These are phyloP conservation scores for Mobula birostris DNA, from an alignment of 2,113 vertebrate genomes.

Conservation along the genomic window DNA sequence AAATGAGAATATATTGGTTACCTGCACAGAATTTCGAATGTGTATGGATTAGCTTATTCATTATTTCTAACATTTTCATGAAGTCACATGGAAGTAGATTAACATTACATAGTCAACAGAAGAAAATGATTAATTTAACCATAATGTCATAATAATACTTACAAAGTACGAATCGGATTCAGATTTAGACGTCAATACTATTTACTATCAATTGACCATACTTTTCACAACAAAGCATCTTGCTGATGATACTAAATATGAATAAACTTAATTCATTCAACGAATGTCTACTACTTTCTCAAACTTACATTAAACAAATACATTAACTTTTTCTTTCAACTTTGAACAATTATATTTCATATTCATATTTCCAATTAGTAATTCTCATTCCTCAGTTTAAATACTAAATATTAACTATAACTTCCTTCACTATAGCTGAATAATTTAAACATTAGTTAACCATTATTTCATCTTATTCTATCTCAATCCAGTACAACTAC, in stretches of 20 bases:
- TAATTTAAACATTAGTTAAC: not conserved
- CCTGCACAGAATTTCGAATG: not conserved
- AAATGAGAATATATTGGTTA: not conserved
- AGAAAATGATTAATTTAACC: not conserved
- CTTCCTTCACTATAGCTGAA: not conserved
- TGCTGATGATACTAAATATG: not conserved
- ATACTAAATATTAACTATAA: not conserved
- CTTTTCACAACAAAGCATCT: not conserved
- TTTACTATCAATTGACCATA: not conserved
- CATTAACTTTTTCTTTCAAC: not conserved
- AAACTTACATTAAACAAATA: not conserved
- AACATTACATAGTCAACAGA: not conserved
- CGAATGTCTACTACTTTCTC: not conserved
- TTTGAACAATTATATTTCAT: not conserved
- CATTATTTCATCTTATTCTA: not conserved
- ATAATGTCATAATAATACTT: not conserved
- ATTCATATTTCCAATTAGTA: not conserved
- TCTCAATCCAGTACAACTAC: not conserved
- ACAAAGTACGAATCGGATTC: not conserved
- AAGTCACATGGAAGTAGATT: not conserved
- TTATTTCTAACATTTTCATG: not conserved
- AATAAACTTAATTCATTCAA: not conserved
- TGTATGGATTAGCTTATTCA: not conserved
- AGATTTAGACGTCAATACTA: not conserved
- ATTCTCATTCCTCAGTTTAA: not conserved